Evolutionary conservation across 2,888 invertebrate genomes (phyloP).

Genomic region (Dinocampus coccinellae): DNA sequence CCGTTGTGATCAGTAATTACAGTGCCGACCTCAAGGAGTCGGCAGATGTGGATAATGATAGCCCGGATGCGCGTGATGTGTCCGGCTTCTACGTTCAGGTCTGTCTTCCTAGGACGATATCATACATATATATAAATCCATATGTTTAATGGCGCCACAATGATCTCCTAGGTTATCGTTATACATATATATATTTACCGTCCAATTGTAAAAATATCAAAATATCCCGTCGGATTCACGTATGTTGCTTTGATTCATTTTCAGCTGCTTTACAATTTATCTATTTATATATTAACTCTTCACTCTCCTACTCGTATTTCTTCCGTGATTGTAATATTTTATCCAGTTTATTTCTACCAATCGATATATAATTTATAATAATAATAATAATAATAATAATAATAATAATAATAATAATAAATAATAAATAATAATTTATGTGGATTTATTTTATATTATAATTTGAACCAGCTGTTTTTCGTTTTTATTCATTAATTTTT

Average conservation of each 20-base stretch:
- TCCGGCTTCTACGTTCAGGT: slow-evolving; percentile 50
- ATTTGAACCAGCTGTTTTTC: neutral
- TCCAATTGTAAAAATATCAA: neutral
- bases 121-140: slow-evolving; percentile 9
- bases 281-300: too few species aligned
- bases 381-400: too few species aligned
- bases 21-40: slow-evolving; percentile 46
- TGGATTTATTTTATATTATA: neutral
- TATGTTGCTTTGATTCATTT: slow-evolving; percentile 25
- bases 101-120: slow-evolving; percentile 32
- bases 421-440: too few species aligned
- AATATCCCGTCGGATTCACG: slow-evolving; percentile 22
- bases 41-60: slow-evolving; percentile 67
- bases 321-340: too few species aligned
- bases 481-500: neutral
- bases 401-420: too few species aligned
- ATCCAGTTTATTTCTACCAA: too few species aligned
- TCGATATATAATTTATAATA: too few species aligned
- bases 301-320: too few species aligned
- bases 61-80: slow-evolving; percentile 59
- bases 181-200: slow-evolving; percentile 11
- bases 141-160: slow-evolving; percentile 39
- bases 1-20: slow-evolving; percentile 51
- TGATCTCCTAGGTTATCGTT: slow-evolving; percentile 44
- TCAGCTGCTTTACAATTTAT: slow-evolving; percentile 34